These are phyloP conservation scores for Belonocnema kinseyi DNA, from an alignment of 1,140 invertebrate species.

Conservation along the genomic window DNA sequence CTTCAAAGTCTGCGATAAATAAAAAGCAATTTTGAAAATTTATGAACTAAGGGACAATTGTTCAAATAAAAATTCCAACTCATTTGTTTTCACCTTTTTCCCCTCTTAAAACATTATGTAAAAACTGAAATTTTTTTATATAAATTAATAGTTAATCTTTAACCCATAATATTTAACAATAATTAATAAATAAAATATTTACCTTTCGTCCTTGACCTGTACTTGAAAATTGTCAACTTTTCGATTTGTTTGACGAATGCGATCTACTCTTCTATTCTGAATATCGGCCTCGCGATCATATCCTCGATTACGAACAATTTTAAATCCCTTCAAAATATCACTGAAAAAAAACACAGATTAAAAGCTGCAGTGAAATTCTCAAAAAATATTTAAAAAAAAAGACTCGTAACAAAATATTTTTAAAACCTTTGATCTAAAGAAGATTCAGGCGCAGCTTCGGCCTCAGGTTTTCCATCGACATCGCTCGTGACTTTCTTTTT, in stretches of 20 bases:
- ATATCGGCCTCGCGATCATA: background rate
- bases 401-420: slow-evolving; percentile 49
- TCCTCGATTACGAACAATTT: slow-evolving; percentile 74
- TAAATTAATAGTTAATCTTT: too few relatives aligned
- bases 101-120: too few relatives aligned
- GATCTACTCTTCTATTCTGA: background rate
- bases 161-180: too few relatives aligned
- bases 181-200: background rate
- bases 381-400: too few relatives aligned
- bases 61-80: too few relatives aligned
- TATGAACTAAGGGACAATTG: too few relatives aligned
- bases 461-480: slow-evolving; percentile 29
- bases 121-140: too few relatives aligned
- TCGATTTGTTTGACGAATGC: background rate
- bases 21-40: too few relatives aligned
- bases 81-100: too few relatives aligned
- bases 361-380: background rate
- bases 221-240: background rate
- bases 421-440: background rate
- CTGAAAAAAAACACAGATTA: slow-evolving; percentile 71
- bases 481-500: slow-evolving; percentile 8
- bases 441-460: slow-evolving; percentile 49
- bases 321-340: slow-evolving; percentile 84
- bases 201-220: background rate
- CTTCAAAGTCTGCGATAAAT: too few relatives aligned